phyloP scores from a whole-genome alignment of 1,140 invertebrate genomes.

The Apis cerana region DNA sequence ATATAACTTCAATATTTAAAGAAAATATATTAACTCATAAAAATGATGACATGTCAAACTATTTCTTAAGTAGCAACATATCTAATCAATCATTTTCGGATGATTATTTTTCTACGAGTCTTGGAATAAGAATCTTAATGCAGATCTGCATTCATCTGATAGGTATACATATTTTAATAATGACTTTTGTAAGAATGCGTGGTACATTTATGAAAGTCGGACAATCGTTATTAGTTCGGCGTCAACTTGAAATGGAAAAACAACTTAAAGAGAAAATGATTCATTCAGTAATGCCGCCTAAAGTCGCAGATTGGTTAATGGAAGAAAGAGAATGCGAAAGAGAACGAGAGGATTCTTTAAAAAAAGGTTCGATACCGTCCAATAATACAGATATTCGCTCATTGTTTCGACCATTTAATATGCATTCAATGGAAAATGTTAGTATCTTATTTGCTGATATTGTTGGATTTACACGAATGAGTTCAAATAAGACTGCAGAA shows the following conservation, averaged over 20 bases:
- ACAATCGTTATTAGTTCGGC: constrained; percentile 92
- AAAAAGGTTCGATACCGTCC: constrained; percentile 79
- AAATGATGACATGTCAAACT: constrained; percentile 29
- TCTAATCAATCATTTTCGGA: constrained; percentile 41
- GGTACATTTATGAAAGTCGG: constrained; percentile 99
- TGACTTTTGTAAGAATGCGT: constrained; percentile 94
- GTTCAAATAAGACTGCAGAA: constrained; percentile 96
- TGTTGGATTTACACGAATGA: constrained; percentile 98
- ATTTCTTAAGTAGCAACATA: constrained; percentile 45
- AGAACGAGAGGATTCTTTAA: constrained; percentile 79
- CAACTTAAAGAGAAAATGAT: constrained; percentile 98
- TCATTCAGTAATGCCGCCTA: constrained; percentile 97
- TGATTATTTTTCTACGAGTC: constrained; percentile 80
- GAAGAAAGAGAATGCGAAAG: constrained; percentile 85
- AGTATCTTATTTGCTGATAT: constrained; percentile 99
- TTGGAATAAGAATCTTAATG: constrained; percentile 89
- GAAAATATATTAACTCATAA: background rate
- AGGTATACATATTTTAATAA: constrained; percentile 95
- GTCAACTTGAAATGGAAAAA: constrained; percentile 95
- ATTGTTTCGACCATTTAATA: constrained; percentile 95
- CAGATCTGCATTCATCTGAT: constrained; percentile 96
- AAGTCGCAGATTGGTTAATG: constrained; percentile 93
- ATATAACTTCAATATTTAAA: constrained; percentile 31
- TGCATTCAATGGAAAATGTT: constrained; percentile 97
- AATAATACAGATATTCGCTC: constrained; percentile 87